Conservation (phyloP, 2,113 vertebrate species). For the Malurus melanocephalus region DNA sequence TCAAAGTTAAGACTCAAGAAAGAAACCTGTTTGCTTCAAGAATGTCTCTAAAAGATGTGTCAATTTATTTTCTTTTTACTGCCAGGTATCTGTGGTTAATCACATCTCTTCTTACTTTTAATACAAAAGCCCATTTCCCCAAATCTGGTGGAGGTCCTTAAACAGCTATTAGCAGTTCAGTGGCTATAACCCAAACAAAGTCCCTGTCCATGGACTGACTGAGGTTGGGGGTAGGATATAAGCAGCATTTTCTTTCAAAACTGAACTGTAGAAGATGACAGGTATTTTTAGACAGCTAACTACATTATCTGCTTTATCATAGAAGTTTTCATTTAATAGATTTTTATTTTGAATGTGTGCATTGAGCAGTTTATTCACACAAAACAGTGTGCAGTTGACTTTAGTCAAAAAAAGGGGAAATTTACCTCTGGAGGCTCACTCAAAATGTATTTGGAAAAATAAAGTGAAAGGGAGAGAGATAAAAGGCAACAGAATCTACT, state of each 20-base stretch:
- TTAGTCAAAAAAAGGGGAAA: background rate
- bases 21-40: background rate
- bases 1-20: background rate
- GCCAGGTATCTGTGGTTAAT: background rate
- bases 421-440: background rate
- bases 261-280: background rate
- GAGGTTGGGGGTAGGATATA: background rate
- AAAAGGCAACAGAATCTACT: background rate
- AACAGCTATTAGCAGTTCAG: background rate
- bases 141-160: background rate
- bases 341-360: background rate
- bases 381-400: background rate
- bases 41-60: background rate
- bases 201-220: background rate
- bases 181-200: background rate
- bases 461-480: background rate
- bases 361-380: background rate
- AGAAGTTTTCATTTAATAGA: background rate
- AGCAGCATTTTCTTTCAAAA: background rate
- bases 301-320: background rate
- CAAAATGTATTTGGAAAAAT: background rate
- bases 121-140: background rate
- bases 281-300: background rate
- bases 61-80: background rate
- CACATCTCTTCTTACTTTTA: background rate